Base-by-base conservation (phyloP, 2,888 invertebrate species). In the Ectemnius cavifrons region DNA sequence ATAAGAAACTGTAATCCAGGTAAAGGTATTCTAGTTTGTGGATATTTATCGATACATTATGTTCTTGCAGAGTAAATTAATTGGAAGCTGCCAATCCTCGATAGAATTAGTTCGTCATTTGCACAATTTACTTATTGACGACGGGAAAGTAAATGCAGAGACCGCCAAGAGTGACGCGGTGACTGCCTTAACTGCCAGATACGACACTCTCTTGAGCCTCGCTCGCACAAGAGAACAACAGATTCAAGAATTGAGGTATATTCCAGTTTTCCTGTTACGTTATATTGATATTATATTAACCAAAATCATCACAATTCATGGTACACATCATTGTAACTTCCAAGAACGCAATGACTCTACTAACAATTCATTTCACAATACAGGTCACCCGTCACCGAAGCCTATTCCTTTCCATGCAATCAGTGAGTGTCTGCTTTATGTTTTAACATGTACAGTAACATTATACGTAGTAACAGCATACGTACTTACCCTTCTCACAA, bases 41-140 rank as follows among this genome's bases (percentile, higher is more conserved):
- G 46, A 56, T 14, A 14, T 52, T n/a, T 20, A 27, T 52, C 45
- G 18, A 61, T 23, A 23, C 3, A 2, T 16, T 52, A 5, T 4
- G 52, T 52, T n/a, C 5, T 71, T 63, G 4, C 81, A 92, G 92
- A 94, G 95, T 65, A 96, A 95, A 91, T 92, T 95, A 65, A 93
- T 96, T 59, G 95, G 95, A 62, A 94, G 94, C 82, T 96, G 96
- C 78, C 95, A 95, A 85, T 96, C 96, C 6, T 95, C 95, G 5
- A 92, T 97, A 59, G 97, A 97, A 90, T 91, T 97, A 67, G 94
- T 97, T 27, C 95, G 94, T 87, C 97, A 97, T 92, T 92, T 97
- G 59, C 95, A 95, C 71, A 94, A 94, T 75, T 89, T 96, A 18
- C 92, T 97, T 2, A 91, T 95, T 2, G 94, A 94, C 47, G 52